A percentile compares a stretch with the other conserved stretches of the same genome.
Evolutionary conservation across 2,888 invertebrate species (phyloP).

Genomic region (Cremastobaeus sp.): DNA sequence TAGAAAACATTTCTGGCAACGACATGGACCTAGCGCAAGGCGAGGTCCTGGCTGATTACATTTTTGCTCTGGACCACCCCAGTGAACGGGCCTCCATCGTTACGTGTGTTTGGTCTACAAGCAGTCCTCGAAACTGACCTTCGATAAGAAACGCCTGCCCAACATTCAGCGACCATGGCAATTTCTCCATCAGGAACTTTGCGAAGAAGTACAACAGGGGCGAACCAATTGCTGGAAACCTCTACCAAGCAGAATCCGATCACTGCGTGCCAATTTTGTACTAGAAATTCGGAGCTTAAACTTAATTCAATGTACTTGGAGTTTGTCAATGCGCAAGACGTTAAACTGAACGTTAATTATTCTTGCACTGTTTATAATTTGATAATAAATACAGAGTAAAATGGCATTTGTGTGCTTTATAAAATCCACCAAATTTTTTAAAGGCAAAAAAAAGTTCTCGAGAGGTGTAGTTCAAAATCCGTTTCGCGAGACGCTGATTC

Average conservation of each 20-base stretch:
- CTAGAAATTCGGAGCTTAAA: slow-evolving; percentile 85
- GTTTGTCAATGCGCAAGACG: neutral
- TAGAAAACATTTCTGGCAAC: slow-evolving; percentile 89
- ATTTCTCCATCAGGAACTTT: slow-evolving; percentile 85
- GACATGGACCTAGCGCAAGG: slow-evolving; percentile 85
- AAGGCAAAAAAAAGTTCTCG: no score
- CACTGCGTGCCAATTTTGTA: slow-evolving; percentile 92
- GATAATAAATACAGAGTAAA: slow-evolving; percentile 38
- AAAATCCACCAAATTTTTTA: no score
- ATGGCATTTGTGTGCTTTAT: neutral
- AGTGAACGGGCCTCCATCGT: slow-evolving; percentile 86
- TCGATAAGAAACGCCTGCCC: slow-evolving; percentile 80
- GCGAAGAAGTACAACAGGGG: slow-evolving; percentile 90
- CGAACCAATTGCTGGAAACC: slow-evolving; percentile 90
- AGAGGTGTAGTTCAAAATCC: no score
- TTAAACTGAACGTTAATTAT: slow-evolving; percentile 6
- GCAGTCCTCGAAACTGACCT: slow-evolving; percentile 82
- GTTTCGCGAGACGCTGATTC: no score
- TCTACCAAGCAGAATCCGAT: slow-evolving; percentile 92
- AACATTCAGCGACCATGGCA: slow-evolving; percentile 81
- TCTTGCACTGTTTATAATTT: slow-evolving; percentile 34
- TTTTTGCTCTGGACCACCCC: slow-evolving; percentile 92
- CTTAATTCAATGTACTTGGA: slow-evolving; percentile 1
- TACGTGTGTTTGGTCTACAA: slow-evolving; percentile 89
- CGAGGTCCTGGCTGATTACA: slow-evolving; percentile 86